Evolutionary conservation across 1,140 invertebrate genomes (phyloP).

Genomic region (Drosophila bocqueti): DNA sequence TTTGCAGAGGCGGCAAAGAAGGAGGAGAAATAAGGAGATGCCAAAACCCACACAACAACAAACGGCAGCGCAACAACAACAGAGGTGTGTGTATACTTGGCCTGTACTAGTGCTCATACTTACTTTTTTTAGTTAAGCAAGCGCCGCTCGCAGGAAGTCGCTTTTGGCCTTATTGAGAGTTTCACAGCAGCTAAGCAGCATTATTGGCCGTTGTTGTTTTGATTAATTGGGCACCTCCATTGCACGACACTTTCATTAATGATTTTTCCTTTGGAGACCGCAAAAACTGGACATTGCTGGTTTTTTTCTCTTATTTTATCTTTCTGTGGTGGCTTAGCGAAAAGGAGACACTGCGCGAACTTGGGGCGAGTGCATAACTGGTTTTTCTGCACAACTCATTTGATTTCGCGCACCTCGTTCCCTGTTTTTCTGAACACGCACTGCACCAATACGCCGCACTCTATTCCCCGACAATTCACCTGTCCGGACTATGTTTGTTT

Average conservation of each 20-base stretch:
- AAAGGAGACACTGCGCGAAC: slow-evolving; percentile 61
- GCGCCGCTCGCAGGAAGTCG: slow-evolving; percentile 57
- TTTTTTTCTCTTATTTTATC: slow-evolving; percentile 23
- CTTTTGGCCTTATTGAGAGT: slow-evolving; percentile 40
- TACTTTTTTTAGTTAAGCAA: slow-evolving; percentile 58
- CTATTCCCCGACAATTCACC: neutral
- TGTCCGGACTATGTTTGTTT: neutral
- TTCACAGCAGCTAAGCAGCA: neutral
- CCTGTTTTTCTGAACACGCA: neutral
- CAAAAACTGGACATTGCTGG: slow-evolving; percentile 21
- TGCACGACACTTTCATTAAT: slow-evolving; percentile 74
- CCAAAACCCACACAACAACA: slow-evolving; percentile 59
- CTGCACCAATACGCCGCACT: neutral
- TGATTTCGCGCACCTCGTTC: slow-evolving; percentile 4
- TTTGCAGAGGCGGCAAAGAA: slow-evolving; percentile 28
- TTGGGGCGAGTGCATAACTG: slow-evolving; percentile 63
- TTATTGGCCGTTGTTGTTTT: slow-evolving; percentile 38
- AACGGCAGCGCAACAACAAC: slow-evolving; percentile 15
- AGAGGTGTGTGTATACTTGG: slow-evolving; percentile 64
- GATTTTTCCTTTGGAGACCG: slow-evolving; percentile 26
- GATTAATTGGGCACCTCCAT: slow-evolving; percentile 51
- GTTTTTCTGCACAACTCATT: slow-evolving; percentile 48
- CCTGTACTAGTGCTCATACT: slow-evolving; percentile 37
- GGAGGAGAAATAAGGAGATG: slow-evolving; percentile 49
- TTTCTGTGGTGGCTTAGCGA: slow-evolving; percentile 43